Percentiles rank a stretch among this genome's conserved stretches.
Evolutionary conservation across 92 coral and sea anemone species (phyloP).

Genomic region (Actinostola sp.): DNA sequence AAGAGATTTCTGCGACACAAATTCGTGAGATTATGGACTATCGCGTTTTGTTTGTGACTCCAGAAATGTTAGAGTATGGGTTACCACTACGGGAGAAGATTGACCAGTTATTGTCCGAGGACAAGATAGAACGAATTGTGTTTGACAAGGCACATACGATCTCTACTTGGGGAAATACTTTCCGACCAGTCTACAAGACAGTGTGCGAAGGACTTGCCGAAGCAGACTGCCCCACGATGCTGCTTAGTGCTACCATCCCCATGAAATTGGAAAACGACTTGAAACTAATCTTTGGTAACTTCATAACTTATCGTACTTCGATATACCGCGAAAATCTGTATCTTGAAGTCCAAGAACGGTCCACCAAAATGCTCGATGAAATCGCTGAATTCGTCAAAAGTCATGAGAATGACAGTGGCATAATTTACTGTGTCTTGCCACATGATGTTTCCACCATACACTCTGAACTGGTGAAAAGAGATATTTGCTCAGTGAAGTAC

Average conservation of each 20-base stretch:
- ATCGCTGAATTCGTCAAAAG: no score
- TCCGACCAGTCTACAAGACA: constrained; percentile 28
- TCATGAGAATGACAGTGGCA: constrained; percentile 39
- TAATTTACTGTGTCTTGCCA: constrained; percentile 38
- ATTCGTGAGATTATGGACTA: not conserved
- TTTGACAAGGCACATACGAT: constrained; percentile 51
- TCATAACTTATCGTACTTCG: no score
- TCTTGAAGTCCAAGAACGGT: no score
- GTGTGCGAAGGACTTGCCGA: constrained; percentile 15
- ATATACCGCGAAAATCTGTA: no score
- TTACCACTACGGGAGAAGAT: not conserved
- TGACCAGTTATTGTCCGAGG: not conserved
- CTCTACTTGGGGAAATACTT: constrained; percentile 40
- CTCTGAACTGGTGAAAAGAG: constrained; percentile 27
- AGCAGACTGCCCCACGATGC: constrained; percentile 13
- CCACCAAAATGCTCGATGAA: no score
- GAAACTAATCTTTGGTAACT: no score
- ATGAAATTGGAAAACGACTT: not conserved
- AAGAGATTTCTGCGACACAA: not conserved
- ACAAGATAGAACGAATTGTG: constrained; percentile 10
- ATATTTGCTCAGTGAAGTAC: constrained; percentile 32
- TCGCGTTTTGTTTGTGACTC: constrained; percentile 4
- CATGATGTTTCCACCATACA: constrained; percentile 32
- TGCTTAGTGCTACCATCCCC: constrained; percentile 35
- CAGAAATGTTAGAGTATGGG: no score